These are phyloP conservation scores for Hepsetus odoe DNA, from an alignment of 2,113 vertebrate species.

Conservation along the genomic window DNA sequence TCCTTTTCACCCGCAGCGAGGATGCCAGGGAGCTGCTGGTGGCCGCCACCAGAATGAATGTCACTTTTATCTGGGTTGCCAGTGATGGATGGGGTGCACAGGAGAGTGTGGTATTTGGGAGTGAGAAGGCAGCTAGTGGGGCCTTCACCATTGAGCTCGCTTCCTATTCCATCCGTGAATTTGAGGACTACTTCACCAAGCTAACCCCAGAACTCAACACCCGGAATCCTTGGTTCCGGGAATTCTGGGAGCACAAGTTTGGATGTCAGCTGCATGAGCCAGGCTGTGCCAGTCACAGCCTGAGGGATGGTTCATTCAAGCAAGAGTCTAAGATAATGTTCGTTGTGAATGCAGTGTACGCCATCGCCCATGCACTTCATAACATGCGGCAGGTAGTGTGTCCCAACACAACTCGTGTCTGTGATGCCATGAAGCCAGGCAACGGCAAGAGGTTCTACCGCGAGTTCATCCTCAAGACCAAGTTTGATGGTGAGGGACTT, in stretches of 20 bases:
- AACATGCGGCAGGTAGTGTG: constrained; percentile 92
- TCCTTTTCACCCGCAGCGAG: constrained; percentile 93
- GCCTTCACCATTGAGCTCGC: constrained; percentile 96
- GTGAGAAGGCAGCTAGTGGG: constrained; percentile 86
- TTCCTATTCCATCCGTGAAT: constrained; percentile 88
- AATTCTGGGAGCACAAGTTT: constrained; percentile 98
- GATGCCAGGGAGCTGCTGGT: constrained; percentile 91
- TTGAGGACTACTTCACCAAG: constrained; percentile 87
- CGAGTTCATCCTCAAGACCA: constrained; percentile 95
- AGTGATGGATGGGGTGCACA: constrained; percentile 97
- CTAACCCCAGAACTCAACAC: constrained; percentile 92
- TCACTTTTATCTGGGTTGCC: constrained; percentile 94
- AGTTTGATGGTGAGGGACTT: constrained; percentile 88
- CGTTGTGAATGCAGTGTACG: constrained; percentile 93
- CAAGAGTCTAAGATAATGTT: constrained; percentile 98
- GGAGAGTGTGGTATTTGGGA: constrained; percentile 93
- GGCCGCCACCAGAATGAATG: constrained; percentile 87
- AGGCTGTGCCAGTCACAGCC: constrained; percentile 83
- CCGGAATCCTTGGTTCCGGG: constrained; percentile 94
- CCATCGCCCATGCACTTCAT: constrained; percentile 91
- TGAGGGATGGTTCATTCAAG: constrained; percentile 84
- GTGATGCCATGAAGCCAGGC: constrained; percentile 88
- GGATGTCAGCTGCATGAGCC: constrained; percentile 84
- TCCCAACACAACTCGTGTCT: constrained; percentile 87
- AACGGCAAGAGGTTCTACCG: constrained; percentile 93